Base-by-base conservation (phyloP, 2,797 vertebrate species). In the Arctocebus calabarensis region DNA sequence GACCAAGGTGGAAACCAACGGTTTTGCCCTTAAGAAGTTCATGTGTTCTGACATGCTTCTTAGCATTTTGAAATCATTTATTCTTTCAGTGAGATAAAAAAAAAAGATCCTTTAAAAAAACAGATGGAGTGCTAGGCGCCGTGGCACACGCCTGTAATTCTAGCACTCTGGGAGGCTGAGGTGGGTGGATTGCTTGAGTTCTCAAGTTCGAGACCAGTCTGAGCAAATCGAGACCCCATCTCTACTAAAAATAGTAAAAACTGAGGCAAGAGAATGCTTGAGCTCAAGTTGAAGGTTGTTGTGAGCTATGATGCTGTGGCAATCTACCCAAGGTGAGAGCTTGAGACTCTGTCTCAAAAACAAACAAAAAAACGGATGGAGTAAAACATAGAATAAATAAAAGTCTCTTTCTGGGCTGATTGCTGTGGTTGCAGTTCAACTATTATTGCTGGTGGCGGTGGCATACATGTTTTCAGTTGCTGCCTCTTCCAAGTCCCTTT, bases 11-110 rank as follows among this genome's bases (percentile, higher is more conserved):
- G 4, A 2, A 57, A 32, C 16, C 5, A n/a, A 27, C 2, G 40
- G 19, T 45, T 34, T 89, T 75, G 32, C 55, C 16, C 75, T 45
- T 91, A 66, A 66, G 52, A 83, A 37, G 34, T 73, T n/a, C 74
- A 27, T 6, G 12, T 45, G 66, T 25, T n/a, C 43, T 66, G 82
- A 79, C 8, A 0, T n/a, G 59, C 27, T 66, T 90, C n/a, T 88
- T 32, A 74, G 59, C 62, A 34, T 37, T 13, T 11, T 43, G 64
- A 87, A 68, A 37, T 92, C 52, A 32, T 82, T 94, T 79, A 55
- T 86, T 88, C 79, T 84, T 89, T 83, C 32, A 94, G 64, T 57
- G 88, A 90, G 27, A 82, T 34, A 43, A 74, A 77, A 82, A 90
- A 94, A 81, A 45, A 78, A 81, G 74, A 59, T 29, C 66, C 37